A percentile compares a stretch with the other conserved stretches of the same genome.
phyloP scores from a whole-genome alignment of 2,797 vertebrate species.

The Morus bassanus region DNA sequence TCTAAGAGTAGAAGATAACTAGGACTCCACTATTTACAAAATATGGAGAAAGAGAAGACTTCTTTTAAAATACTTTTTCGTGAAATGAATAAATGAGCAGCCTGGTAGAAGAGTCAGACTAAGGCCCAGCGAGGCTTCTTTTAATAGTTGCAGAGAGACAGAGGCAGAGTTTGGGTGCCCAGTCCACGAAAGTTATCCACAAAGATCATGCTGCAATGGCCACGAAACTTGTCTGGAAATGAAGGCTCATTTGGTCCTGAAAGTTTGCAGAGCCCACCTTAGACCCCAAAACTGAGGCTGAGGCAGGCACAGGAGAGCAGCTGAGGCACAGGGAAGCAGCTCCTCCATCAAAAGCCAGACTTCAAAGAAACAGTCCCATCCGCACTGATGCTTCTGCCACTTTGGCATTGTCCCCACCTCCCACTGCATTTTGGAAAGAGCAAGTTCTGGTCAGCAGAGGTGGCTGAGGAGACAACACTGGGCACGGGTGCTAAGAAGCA shows the following conservation, averaged over 20 bases:
- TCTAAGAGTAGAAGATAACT: background rate
- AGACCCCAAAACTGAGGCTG: background rate
- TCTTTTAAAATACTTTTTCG: background rate
- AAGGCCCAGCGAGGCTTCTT: background rate
- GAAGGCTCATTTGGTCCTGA: background rate
- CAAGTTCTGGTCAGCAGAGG: background rate
- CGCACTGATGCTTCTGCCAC: background rate
- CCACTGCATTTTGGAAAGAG: background rate
- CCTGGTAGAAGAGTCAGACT: background rate
- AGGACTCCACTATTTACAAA: background rate
- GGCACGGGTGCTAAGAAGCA: background rate
- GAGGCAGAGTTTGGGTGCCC: background rate
- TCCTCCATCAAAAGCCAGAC: background rate
- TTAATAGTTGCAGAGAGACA: background rate
- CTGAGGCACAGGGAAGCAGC: background rate
- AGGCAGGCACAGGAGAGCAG: background rate
- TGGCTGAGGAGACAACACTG: background rate
- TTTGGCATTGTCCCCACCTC: fast-evolving
- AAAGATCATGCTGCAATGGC: background rate
- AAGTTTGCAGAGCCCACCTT: background rate
- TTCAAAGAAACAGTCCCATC: background rate
- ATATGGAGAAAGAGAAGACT: background rate
- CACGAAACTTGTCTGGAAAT: background rate
- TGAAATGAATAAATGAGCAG: background rate
- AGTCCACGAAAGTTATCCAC: background rate